Conservation (phyloP, 2,797 vertebrate genomes). For the Sebastes taczanowskii region DNA sequence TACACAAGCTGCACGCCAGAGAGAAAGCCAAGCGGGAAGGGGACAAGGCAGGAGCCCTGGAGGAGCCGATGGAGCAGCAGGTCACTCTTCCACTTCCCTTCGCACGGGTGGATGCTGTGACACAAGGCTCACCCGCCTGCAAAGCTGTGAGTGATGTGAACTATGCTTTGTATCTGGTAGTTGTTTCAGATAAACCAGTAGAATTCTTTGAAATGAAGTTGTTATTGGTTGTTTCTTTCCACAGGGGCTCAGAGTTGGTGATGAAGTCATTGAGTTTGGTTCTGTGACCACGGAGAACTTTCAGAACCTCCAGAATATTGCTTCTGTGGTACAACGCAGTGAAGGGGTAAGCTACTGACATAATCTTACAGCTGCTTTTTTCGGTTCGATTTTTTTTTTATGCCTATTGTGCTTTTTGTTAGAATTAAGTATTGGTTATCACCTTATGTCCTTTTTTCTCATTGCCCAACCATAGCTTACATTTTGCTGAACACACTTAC, state of each 20-base stretch:
- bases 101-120: conserved; percentile 88
- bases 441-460: background rate
- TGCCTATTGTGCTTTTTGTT: background rate
- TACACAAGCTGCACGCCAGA: conserved; percentile 90
- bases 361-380: background rate
- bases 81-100: conserved; percentile 80
- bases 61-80: conserved; percentile 75
- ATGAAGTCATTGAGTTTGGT: conserved; percentile 93
- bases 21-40: conserved; percentile 88
- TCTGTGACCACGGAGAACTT: conserved; percentile 93
- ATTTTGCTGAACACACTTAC: background rate
- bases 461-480: background rate
- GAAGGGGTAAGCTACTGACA: conserved; percentile 87
- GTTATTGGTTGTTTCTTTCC: conserved; percentile 16
- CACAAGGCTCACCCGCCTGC: conserved; percentile 89
- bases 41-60: conserved; percentile 81
- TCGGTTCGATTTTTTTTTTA: background rate
- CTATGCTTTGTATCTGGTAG: background rate
- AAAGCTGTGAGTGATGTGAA: conserved; percentile 82
- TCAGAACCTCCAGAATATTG: conserved; percentile 91
- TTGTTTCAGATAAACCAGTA: background rate
- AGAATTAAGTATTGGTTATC: background rate
- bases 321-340: conserved; percentile 93
- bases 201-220: background rate
- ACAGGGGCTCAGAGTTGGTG: conserved; percentile 91